phyloP scores from a whole-genome alignment of 2,888 invertebrate species.

The Amphimallon solstitiale region DNA sequence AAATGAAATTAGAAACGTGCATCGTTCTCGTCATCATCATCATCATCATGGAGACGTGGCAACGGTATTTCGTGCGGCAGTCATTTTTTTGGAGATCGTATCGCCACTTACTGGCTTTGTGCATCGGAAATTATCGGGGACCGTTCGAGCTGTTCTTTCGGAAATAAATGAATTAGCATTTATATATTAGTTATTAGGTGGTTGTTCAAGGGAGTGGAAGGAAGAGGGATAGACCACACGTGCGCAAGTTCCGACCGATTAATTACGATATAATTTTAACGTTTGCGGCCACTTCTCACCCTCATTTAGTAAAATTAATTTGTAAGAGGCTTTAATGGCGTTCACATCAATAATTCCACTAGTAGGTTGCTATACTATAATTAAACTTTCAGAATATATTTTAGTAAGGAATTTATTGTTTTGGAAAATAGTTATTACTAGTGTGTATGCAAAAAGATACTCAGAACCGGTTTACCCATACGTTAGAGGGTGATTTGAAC shows the following conservation, averaged over 20 bases:
- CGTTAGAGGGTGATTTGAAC: too few species aligned
- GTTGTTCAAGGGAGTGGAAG: background rate
- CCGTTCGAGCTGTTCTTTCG: background rate
- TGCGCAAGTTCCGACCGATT: slow-evolving; percentile 18
- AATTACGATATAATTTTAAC: slow-evolving; percentile 20
- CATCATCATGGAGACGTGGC: too few species aligned
- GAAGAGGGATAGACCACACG: slow-evolving; percentile 14
- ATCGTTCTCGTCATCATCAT: slow-evolving; percentile 15
- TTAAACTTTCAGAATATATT: background rate
- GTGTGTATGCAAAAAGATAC: too few species aligned
- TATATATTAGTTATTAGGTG: background rate
- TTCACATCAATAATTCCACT: background rate
- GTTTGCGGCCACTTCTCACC: slow-evolving; percentile 14
- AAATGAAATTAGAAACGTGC: slow-evolving; percentile 25
- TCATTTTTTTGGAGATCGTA: background rate
- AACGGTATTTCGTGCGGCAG: background rate
- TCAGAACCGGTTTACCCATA: too few species aligned
- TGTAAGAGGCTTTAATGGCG: background rate
- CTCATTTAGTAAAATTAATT: background rate
- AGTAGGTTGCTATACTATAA: background rate
- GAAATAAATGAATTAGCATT: background rate
- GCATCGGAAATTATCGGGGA: too few species aligned
- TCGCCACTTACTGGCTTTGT: too few species aligned
- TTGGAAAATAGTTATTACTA: too few species aligned
- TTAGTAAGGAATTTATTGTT: too few species aligned